phyloP scores from a whole-genome alignment of 2,888 invertebrate species.

The Himalopsyche anomala region DNA sequence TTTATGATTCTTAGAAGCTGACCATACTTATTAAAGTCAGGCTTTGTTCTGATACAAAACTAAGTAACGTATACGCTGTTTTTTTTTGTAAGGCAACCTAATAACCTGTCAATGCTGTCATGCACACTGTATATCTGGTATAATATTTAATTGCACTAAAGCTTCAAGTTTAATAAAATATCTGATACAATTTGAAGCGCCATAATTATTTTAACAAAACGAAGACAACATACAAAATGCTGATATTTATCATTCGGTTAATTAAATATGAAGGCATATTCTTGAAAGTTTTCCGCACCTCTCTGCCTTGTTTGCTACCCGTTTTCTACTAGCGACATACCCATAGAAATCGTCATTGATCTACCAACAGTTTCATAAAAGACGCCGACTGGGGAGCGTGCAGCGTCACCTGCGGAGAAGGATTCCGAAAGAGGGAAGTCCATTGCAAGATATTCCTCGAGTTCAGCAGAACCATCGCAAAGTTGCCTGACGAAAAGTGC shows the following conservation, averaged over 20 bases:
- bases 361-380: constrained; percentile 86
- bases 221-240: no score
- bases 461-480: constrained; percentile 92
- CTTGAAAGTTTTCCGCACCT: constrained; percentile 19
- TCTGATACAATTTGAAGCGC: no score
- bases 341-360: constrained; percentile 41
- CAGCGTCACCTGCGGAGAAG: constrained; percentile 94
- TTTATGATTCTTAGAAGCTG: no score
- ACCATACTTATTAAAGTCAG: no score
- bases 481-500: constrained; percentile 91
- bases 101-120: no score
- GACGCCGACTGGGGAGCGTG: constrained; percentile 94
- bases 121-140: no score
- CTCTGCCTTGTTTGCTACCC: constrained; percentile 23
- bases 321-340: not conserved
- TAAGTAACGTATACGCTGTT: no score
- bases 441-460: constrained; percentile 96
- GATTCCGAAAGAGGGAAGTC: constrained; percentile 90
- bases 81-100: no score
- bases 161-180: no score
- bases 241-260: not conserved
- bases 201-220: not conserved
- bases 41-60: no score
- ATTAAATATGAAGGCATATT: constrained; percentile 22
- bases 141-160: no score